Conservation (phyloP, 2,113 vertebrate genomes). For the Pygoscelis antarcticus region DNA sequence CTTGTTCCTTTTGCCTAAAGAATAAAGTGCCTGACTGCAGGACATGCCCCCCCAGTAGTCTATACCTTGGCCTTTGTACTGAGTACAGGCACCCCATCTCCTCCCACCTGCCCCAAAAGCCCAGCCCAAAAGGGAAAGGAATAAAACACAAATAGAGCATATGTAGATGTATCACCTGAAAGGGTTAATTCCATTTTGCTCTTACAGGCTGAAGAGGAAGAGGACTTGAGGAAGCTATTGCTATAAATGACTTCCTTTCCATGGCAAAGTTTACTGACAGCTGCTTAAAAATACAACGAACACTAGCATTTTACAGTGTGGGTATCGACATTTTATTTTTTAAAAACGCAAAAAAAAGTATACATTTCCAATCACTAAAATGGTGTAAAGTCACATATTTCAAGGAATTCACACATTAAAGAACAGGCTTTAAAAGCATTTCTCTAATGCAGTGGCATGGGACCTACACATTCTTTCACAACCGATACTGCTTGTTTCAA, state of each 20-base stretch:
- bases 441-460: background rate
- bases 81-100: background rate
- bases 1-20: background rate
- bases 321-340: conserved; percentile 27
- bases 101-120: background rate
- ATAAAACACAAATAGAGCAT: background rate
- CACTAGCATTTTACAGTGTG: background rate
- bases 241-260: background rate
- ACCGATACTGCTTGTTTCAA: background rate
- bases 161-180: background rate
- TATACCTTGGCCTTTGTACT: too few species aligned
- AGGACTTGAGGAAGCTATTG: background rate
- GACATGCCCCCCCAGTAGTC: background rate
- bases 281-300: background rate
- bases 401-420: background rate
- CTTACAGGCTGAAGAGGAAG: background rate
- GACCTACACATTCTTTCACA: background rate
- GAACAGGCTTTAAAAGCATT: background rate
- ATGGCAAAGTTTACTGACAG: background rate
- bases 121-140: background rate
- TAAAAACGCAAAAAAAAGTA: background rate
- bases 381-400: background rate
- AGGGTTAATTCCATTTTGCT: background rate
- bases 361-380: background rate
- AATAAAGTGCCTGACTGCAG: background rate